A percentile compares a stretch with the other conserved stretches of the same genome.
Evolutionary conservation across 2,797 vertebrate genomes (phyloP).

Genomic region (Platyrinchus mystaceus): DNA sequence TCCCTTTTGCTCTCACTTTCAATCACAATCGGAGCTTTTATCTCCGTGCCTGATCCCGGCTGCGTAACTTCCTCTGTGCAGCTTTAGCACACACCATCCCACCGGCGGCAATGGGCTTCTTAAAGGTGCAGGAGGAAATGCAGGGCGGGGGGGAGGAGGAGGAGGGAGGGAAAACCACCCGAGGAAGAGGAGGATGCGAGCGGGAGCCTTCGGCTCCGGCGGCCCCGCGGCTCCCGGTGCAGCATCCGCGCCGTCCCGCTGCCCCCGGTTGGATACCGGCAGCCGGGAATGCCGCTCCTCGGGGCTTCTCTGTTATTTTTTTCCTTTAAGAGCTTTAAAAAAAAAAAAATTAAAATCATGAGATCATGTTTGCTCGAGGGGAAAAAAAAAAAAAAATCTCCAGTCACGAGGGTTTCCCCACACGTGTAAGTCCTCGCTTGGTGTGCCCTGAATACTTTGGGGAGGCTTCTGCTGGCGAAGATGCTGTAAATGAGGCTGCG

Average conservation of each 20-base stretch:
- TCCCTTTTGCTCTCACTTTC: conserved; percentile 89
- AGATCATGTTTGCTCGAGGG: conserved; percentile 13
- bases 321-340: not conserved
- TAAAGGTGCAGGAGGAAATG: conserved; percentile 80
- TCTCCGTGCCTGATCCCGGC: conserved; percentile 85
- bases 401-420: conserved; percentile 62
- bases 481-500: conserved; percentile 69
- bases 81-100: conserved; percentile 76
- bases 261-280: not conserved
- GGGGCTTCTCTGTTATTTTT: not conserved
- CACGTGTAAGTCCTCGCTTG: conserved; percentile 33
- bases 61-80: conserved; percentile 87
- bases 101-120: conserved; percentile 77
- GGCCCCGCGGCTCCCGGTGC: not conserved
- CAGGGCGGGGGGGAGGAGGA: not conserved
- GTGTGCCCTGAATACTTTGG: conserved; percentile 62
- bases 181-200: conserved; percentile 34
- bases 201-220: not conserved
- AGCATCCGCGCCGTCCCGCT: conserved; percentile 9
- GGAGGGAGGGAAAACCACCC: not conserved
- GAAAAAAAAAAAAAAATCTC: not conserved
- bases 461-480: conserved; percentile 53
- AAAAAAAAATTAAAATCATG: conserved; percentile 4
- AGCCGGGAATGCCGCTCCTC: conserved; percentile 39
- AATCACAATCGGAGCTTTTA: conserved; percentile 92